Evolutionary conservation across 92 coral and sea anemone species (phyloP), one percentile per base, ranked within the genome.

Genomic region (Epizoanthus illoricatus): DNA sequence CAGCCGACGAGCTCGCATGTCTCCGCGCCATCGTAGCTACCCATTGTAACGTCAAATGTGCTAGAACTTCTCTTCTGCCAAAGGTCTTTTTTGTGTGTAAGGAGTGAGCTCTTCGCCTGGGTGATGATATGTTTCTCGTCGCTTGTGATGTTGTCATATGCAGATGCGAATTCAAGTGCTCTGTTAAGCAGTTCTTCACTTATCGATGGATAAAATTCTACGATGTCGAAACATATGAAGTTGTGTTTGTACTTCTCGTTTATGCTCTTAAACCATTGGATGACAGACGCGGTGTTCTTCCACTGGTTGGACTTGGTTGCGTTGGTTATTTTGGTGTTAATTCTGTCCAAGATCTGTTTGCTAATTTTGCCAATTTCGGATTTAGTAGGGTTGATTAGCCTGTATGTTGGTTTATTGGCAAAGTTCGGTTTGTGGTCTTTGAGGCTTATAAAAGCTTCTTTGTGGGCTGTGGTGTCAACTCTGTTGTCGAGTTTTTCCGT

Each of bases 351-450:
- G 79, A 83, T 69, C 71, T 57, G n/a, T 72, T 83, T 83, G 80
- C 86, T 83, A 52, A 83, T 59, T 58, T 83, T 83, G 54, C 86
- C 79, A 52, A 70, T 59, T 49, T 83, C 57, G 4, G 69, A 52
- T 83, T 83, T 71, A 15, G 86, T 73, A n/a, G n/a, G n/a, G n/a
- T n/a, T n/a, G n/a, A n/a, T n/a, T n/a, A n/a, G n/a, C n/a, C n/a
- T n/a, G n/a, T 69, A 71, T 63, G 84, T 76, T 40, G 84, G 84
- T 39, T 76, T 85, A 63, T 85, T 85, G 3, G 76, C 63, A 63
- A 78, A 79, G 69, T 85, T 78, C 8, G 69, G 84, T 17, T 85
- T 79, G 71, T 76, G 75, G 84, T 75, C 78, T 70, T 85, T 85
- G 0, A 85, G 54, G n/a, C 84, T 65, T n/a, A 85, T 75, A 43